Percentiles rank a stretch among this genome's conserved stretches.
These are phyloP conservation scores for Zygogramma bicolorata DNA, from an alignment of 2,888 invertebrate species.

Conservation along the genomic window DNA sequence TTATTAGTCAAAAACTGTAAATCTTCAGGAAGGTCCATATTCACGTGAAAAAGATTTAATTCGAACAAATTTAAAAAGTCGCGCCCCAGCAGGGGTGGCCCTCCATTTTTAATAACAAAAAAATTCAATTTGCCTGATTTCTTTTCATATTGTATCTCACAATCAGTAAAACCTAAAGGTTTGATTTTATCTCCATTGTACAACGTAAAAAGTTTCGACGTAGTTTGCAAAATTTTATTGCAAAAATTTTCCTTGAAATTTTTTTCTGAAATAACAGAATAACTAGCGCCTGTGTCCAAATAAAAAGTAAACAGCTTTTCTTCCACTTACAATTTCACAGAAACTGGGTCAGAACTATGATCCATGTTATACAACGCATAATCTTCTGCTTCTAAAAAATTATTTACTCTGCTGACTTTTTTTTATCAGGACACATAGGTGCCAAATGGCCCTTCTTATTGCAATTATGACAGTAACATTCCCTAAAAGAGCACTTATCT, in stretches of 20 bases:
- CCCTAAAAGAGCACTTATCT: too few relatives aligned
- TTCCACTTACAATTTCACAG: neutral
- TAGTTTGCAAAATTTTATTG: neutral
- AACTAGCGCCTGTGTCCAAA: neutral
- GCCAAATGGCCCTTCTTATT: too few relatives aligned
- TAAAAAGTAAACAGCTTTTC: neutral
- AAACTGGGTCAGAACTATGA: neutral
- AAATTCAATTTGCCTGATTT: neutral
- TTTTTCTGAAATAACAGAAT: neutral
- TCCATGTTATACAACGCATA: neutral
- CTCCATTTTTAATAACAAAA: neutral
- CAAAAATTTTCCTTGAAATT: neutral
- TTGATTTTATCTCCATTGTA: too few relatives aligned
- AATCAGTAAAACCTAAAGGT: too few relatives aligned
- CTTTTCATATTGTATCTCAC: neutral
- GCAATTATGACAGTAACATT: too few relatives aligned
- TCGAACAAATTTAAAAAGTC: too few relatives aligned
- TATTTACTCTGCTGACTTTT: neutral
- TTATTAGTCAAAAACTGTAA: neutral
- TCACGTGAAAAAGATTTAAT: too few relatives aligned
- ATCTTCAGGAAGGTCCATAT: neutral
- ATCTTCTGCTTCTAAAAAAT: constrained; percentile 2
- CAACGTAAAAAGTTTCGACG: too few relatives aligned
- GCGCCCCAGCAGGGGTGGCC: neutral
- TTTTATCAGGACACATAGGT: constrained; percentile 22